Evolutionary conservation across 23 tunicate species (phyloP).

Genomic region (Diplosoma virens): DNA sequence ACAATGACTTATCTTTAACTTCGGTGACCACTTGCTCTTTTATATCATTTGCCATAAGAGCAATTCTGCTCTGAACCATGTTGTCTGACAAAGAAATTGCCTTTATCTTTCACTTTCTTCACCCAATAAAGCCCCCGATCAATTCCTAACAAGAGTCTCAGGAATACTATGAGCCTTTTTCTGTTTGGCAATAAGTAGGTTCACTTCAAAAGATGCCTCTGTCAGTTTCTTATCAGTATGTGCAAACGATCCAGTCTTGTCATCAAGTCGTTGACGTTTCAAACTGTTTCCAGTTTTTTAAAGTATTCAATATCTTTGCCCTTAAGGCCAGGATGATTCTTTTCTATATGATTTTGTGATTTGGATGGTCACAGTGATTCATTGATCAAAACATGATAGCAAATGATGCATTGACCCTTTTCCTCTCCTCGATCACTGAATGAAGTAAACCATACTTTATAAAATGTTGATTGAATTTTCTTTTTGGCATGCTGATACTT

Average conservation of each 20-base stretch:
- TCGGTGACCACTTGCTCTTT: background rate
- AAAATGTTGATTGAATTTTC: conserved; percentile 50
- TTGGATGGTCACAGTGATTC: conserved; percentile 39
- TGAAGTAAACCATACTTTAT: conserved; percentile 43
- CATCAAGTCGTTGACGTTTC: conserved; percentile 63
- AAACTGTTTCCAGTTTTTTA: conserved; percentile 27
- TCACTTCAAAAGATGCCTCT: conserved; percentile 27
- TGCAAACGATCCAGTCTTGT: conserved; percentile 29
- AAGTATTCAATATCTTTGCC: conserved; percentile 29
- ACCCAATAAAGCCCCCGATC: conserved; percentile 21
- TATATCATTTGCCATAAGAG: conserved; percentile 10
- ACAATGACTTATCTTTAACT: conserved; percentile 14
- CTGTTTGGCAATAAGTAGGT: conserved; percentile 31
- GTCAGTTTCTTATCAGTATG: conserved; percentile 28
- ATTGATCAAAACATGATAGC: conserved; percentile 28
- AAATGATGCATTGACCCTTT: conserved; percentile 18
- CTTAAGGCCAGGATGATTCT: conserved; percentile 36
- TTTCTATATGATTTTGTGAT: conserved; percentile 39
- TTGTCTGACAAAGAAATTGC: conserved; percentile 30
- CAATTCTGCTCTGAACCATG: conserved; percentile 19
- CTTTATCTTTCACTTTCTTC: conserved; percentile 30
- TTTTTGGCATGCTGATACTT: conserved; percentile 5
- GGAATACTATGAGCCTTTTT: conserved; percentile 19
- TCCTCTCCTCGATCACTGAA: no score
- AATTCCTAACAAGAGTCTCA: conserved; percentile 9